phyloP scores from a whole-genome alignment of 1,140 invertebrate species.

The Prorops nasuta region DNA sequence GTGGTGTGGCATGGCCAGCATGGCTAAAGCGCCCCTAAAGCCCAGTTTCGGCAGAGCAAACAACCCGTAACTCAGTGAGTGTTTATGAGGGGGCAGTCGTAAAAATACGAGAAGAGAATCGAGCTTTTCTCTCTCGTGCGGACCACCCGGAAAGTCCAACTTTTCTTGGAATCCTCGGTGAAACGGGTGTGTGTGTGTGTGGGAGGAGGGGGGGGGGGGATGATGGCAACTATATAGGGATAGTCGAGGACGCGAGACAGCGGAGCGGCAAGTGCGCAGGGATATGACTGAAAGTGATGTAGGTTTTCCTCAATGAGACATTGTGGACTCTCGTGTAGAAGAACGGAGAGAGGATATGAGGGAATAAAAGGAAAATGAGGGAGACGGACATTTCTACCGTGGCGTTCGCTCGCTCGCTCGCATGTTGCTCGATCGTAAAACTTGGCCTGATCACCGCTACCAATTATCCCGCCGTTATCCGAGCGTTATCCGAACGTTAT shows the following conservation, averaged over 20 bases:
- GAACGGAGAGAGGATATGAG: no score
- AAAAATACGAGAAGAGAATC: constrained; percentile 41
- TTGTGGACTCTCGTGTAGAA: no score
- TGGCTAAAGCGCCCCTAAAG: constrained; percentile 39
- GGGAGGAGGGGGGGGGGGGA: no score
- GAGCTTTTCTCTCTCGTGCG: constrained; percentile 18
- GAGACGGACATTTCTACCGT: constrained; percentile 3
- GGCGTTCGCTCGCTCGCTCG: no score
- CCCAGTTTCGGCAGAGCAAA: constrained; percentile 42
- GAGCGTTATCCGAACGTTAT: constrained; percentile 47
- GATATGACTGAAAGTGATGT: no score
- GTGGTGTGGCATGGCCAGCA: no score
- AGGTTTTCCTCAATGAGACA: no score
- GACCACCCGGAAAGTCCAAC: constrained; percentile 12
- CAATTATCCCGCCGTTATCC: constrained; percentile 58
- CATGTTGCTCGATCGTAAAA: constrained; percentile 56
- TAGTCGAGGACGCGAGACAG: no score
- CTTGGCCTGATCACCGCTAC: constrained; percentile 54
- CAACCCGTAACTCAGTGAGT: constrained; percentile 52
- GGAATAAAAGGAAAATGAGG: no score
- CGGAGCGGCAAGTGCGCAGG: no score
- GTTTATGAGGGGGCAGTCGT: constrained; percentile 51
- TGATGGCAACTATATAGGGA: no score
- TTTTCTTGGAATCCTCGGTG: constrained; percentile 13
- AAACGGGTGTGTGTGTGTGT: no score